phyloP scores from a whole-genome alignment of 2,113 vertebrate genomes.

The Syrrhaptes paradoxus region DNA sequence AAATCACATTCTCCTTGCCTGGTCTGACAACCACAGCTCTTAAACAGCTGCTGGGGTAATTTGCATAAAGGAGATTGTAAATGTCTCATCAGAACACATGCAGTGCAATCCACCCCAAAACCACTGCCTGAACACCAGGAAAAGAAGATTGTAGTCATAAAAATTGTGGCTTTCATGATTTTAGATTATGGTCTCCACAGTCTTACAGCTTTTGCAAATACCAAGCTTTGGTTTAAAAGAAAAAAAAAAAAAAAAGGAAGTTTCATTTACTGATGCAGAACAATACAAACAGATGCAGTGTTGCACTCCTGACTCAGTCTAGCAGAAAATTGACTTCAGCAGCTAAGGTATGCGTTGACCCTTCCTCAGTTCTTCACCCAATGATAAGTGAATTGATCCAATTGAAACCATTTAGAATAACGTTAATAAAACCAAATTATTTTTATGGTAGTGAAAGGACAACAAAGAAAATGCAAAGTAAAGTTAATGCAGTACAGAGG shows the following conservation, averaged over 20 bases:
- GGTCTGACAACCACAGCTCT: constrained; percentile 70
- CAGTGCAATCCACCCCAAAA: constrained; percentile 68
- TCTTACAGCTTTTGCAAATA: constrained; percentile 58
- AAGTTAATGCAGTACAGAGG: constrained; percentile 27
- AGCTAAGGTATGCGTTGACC: constrained; percentile 42
- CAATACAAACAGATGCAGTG: constrained; percentile 41
- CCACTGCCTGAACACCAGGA: constrained; percentile 69
- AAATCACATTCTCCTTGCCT: constrained; percentile 70
- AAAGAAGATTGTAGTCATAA: constrained; percentile 71
- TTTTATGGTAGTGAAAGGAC: constrained; percentile 15
- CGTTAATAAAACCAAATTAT: background rate
- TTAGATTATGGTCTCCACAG: constrained; percentile 68
- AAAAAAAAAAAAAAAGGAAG: background rate
- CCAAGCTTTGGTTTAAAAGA: constrained; percentile 14
- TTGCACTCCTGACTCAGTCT: constrained; percentile 45
- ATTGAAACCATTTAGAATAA: constrained; percentile 5
- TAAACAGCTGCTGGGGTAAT: constrained; percentile 71
- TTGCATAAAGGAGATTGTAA: constrained; percentile 72
- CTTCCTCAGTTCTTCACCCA: constrained; percentile 14
- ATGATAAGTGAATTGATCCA: constrained; percentile 14
- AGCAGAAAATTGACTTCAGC: constrained; percentile 65
- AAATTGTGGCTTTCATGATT: constrained; percentile 69
- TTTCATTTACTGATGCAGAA: constrained; percentile 47
- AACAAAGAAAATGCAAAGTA: constrained; percentile 49
- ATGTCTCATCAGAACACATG: constrained; percentile 65